A percentile compares a stretch with the other conserved stretches of the same genome.
These are phyloP conservation scores for Suncus etruscus DNA, from an alignment of 2,113 vertebrate species.

Conservation along the genomic window DNA sequence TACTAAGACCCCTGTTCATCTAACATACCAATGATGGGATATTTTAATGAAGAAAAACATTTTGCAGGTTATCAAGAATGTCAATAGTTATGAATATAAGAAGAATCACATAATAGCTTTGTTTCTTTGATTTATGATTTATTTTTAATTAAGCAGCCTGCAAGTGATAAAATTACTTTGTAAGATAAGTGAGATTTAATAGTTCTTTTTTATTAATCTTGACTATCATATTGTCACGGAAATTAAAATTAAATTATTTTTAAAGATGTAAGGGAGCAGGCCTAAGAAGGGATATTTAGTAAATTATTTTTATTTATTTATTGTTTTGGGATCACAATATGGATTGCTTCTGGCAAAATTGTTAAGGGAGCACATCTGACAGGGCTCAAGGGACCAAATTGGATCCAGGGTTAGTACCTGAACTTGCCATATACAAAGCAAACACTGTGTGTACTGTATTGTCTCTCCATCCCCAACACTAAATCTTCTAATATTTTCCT, in stretches of 20 bases:
- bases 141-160: slow-evolving; percentile 53
- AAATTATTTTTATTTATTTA: too few species aligned
- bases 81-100: slow-evolving; percentile 14
- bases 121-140: slow-evolving; percentile 62
- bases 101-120: not conserved
- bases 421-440: too few species aligned
- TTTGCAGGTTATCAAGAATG: slow-evolving; percentile 16
- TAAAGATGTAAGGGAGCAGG: too few species aligned
- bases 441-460: too few species aligned
- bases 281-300: too few species aligned
- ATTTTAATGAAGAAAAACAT: slow-evolving; percentile 56
- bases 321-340: not conserved
- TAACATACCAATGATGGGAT: not conserved
- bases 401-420: too few species aligned
- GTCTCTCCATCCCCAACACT: not conserved
- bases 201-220: slow-evolving; percentile 7
- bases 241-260: too few species aligned
- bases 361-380: too few species aligned
- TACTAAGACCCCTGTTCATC: slow-evolving; percentile 38
- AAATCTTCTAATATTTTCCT: not conserved
- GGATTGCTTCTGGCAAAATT: not conserved
- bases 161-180: slow-evolving; percentile 14
- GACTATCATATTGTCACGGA: not conserved
- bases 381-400: too few species aligned
- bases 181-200: not conserved